Evolutionary conservation across 2,113 vertebrate genomes (phyloP).

Genomic region (Cyanocitta stelleri): DNA sequence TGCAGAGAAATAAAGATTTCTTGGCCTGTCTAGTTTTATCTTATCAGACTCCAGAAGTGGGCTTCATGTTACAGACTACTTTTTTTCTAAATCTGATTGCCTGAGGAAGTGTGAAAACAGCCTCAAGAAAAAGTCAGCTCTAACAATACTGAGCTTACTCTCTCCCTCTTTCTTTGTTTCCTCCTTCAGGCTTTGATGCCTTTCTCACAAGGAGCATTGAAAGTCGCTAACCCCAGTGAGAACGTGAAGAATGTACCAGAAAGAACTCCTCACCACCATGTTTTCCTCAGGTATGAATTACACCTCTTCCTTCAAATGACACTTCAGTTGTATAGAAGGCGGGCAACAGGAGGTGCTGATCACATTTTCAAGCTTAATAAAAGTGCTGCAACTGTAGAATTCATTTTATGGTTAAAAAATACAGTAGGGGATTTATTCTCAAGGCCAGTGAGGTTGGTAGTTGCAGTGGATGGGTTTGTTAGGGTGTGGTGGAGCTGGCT

Average conservation of each 20-base stretch:
- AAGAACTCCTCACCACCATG: background rate
- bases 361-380: background rate
- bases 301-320: background rate
- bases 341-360: background rate
- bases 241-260: background rate
- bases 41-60: constrained; percentile 39
- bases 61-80: constrained; percentile 11
- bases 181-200: background rate
- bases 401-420: background rate
- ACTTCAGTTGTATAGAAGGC: background rate
- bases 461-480: background rate
- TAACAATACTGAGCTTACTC: background rate
- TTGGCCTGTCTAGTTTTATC: constrained; percentile 56
- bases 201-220: background rate
- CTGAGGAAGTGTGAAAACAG: constrained; percentile 56
- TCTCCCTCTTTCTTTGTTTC: background rate
- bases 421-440: background rate
- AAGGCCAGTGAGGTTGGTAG: background rate
- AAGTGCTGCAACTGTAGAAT: background rate
- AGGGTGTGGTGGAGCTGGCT: background rate
- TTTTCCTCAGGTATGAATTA: background rate
- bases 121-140: background rate
- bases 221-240: background rate
- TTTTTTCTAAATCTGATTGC: constrained; percentile 27
- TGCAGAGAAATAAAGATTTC: constrained; percentile 65